Evolutionary conservation across 2,797 vertebrate species (phyloP).

Genomic region (Typhlichthys eigenmanni): DNA sequence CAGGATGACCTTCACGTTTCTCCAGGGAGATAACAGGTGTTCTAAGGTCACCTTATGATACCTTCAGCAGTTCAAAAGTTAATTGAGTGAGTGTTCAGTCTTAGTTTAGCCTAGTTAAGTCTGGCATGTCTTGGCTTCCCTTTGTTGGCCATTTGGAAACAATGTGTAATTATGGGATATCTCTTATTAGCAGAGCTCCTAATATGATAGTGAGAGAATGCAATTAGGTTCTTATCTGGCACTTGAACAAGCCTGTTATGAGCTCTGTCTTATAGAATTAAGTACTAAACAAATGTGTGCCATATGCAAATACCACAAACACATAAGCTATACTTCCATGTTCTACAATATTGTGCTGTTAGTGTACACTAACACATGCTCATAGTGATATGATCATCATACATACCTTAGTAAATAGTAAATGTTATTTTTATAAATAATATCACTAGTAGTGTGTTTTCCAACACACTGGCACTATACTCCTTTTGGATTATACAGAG

Average conservation of each 20-base stretch:
- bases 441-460: too few relatives aligned
- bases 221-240: conserved; percentile 57
- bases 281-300: too few relatives aligned
- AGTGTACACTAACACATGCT: too few relatives aligned
- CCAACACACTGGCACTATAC: too few relatives aligned
- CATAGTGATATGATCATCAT: too few relatives aligned
- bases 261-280: too few relatives aligned
- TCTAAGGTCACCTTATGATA: conserved; percentile 4
- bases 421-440: too few relatives aligned
- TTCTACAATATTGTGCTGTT: too few relatives aligned
- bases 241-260: conserved; percentile 20
- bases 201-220: conserved; percentile 65
- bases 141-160: conserved; percentile 41
- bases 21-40: neutral
- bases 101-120: neutral
- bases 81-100: conserved; percentile 5
- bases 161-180: conserved; percentile 51
- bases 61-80: conserved; percentile 6
- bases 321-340: conserved; percentile 28
- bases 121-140: conserved; percentile 17
- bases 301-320: neutral
- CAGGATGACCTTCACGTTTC: neutral
- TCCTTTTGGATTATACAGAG: too few relatives aligned
- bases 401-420: too few relatives aligned
- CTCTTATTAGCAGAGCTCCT: conserved; percentile 50